A percentile compares a stretch with the other conserved stretches of the same genome.
Evolutionary conservation across 2,888 invertebrate species (phyloP).

Genomic region (Troides helena): DNA sequence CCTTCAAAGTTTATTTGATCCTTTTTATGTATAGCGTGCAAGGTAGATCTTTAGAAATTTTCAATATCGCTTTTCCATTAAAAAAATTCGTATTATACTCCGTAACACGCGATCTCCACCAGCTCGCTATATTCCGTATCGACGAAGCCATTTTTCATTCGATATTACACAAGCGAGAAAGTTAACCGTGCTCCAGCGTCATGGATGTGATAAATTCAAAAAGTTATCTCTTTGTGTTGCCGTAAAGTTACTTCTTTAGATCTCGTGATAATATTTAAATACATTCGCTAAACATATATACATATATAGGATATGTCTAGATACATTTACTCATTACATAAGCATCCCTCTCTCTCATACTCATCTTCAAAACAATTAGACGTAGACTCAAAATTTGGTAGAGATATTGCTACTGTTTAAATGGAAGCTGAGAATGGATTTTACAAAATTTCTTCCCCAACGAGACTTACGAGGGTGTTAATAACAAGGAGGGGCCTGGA

Average conservation of each 20-base stretch:
- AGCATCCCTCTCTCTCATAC: too few relatives aligned
- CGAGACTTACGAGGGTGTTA: too few relatives aligned
- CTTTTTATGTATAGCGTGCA: background rate
- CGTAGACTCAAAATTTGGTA: too few relatives aligned
- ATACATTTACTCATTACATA: too few relatives aligned
- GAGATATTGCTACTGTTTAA: too few relatives aligned
- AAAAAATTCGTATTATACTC: background rate
- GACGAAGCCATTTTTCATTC: conserved; percentile 13
- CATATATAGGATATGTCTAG: too few relatives aligned
- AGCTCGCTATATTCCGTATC: background rate
- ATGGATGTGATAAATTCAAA: conserved; percentile 1
- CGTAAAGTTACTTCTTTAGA: background rate
- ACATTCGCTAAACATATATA: too few relatives aligned
- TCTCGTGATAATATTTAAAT: too few relatives aligned
- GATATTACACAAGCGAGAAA: conserved; percentile 15
- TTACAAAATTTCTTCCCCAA: too few relatives aligned
- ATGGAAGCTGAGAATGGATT: too few relatives aligned
- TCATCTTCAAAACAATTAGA: too few relatives aligned
- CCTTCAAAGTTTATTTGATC: background rate
- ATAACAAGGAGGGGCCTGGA: too few relatives aligned
- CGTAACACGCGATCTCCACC: background rate
- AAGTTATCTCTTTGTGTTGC: conserved; percentile 1
- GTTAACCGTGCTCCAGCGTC: background rate
- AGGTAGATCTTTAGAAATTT: background rate
- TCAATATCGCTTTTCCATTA: background rate